These are phyloP conservation scores for Bubo scandiacus DNA, from an alignment of 2,113 vertebrate genomes.

Conservation along the genomic window DNA sequence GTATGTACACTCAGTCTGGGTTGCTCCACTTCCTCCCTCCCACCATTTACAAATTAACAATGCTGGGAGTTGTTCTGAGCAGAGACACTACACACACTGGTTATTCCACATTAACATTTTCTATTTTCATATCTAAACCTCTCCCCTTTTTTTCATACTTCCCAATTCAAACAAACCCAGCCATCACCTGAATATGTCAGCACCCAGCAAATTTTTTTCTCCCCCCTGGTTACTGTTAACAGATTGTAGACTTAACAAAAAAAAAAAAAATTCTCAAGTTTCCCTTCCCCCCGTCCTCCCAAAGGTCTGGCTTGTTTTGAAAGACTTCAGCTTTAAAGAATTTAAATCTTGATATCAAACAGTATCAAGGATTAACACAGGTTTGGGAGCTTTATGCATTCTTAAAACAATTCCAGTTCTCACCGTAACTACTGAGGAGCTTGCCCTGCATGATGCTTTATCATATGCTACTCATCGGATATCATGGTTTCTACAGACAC, in stretches of 20 bases:
- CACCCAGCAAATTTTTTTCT: not conserved
- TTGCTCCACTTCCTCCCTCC: constrained; percentile 1
- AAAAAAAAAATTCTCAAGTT: not conserved
- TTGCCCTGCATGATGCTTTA: not conserved
- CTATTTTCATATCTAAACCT: not conserved
- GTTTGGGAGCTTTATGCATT: not conserved
- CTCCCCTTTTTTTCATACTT: not conserved
- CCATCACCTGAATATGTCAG: not conserved
- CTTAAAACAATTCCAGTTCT: not conserved
- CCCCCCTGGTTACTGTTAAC: not conserved
- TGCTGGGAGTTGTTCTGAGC: not conserved
- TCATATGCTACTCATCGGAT: not conserved
- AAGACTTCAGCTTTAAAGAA: not conserved
- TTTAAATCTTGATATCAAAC: not conserved
- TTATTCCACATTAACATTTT: not conserved
- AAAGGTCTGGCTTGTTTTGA: not conserved
- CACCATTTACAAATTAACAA: not conserved
- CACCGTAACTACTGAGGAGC: not conserved
- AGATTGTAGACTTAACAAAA: not conserved
- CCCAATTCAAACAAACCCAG: not conserved
- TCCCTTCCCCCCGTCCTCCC: not conserved
- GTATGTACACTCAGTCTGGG: not conserved
- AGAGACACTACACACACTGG: not conserved
- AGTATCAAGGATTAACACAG: not conserved
- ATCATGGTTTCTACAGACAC: not conserved